Conservation (phyloP, 2,113 vertebrate genomes). For the Nothoprocta pentlandii region DNA sequence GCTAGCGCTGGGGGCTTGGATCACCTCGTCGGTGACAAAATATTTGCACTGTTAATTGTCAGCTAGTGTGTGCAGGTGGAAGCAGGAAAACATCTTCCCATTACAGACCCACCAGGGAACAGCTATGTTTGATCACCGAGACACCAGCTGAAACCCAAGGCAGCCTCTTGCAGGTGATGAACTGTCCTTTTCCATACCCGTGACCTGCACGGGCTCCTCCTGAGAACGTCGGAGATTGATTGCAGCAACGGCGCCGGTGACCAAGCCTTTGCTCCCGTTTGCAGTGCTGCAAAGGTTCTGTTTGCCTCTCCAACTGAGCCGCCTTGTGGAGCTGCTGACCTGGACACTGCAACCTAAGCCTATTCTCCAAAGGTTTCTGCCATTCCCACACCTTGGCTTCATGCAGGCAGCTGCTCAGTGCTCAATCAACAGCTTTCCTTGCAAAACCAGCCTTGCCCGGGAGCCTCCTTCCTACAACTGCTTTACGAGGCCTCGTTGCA, state of each 20-base stretch:
- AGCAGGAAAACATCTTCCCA: neutral
- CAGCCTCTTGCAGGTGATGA: neutral
- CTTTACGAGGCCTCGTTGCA: neutral
- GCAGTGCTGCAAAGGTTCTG: neutral
- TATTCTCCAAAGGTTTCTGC: neutral
- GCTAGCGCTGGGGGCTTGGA: neutral
- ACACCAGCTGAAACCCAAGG: neutral
- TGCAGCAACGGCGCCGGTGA: neutral
- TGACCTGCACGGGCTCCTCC: neutral
- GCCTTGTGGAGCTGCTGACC: neutral
- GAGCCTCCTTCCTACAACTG: neutral
- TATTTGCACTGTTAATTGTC: neutral
- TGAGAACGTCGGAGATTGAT: neutral
- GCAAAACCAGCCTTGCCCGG: neutral
- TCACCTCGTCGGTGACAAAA: accelerated
- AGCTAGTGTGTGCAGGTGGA: neutral
- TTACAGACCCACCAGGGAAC: neutral
- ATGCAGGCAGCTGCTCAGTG: neutral
- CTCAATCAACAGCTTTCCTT: neutral
- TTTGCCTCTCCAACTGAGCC: neutral
- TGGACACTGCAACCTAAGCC: neutral
- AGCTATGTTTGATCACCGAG: neutral
- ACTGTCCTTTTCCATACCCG: neutral
- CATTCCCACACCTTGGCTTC: neutral
- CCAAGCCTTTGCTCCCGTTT: neutral